Base-by-base conservation (phyloP, 2,888 invertebrate genomes). In the Cyaniris semiargus region DNA sequence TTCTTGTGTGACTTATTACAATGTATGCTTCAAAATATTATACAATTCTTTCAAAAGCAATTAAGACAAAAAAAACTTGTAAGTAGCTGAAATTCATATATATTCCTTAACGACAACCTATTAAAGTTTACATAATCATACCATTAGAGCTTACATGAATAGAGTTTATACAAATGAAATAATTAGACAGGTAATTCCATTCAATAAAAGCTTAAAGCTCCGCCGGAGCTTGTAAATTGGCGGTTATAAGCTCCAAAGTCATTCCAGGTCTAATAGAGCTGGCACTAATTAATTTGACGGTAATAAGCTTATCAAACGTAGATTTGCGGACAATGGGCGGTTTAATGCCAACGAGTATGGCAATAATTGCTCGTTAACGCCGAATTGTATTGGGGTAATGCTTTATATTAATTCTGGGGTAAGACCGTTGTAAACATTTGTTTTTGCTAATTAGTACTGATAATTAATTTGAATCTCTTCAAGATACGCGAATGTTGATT, bases 221-320 rank as follows among this genome's bases (percentile, higher is more conserved):
- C 77, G 77, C 77, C 66, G 53, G 23, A 71, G 75, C 75, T 48
- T 70, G 44, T 66, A 76, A 71, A 72, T 76, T 79, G 76, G 77
- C 71, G 31, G 38, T 77, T 77, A 76, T 78, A 78, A 79, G 77
- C 79, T 76, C 74, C 78, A 77, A 84, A 84, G 80, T 83, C 85
- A 82, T 84, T 82, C 83, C 83, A 84, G 88, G 87, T 86, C 86
- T 84, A 82, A 84, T 82, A 85, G 86, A 85, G 86, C 87, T 88
- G 83, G 83, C 82, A 78, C 88, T 90, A 93, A 93, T 93, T 93
- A 93, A 93, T 92, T 91, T 90, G 84, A 86, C 81, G 79, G 86
- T 89, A 89, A 91, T 91, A 89, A 89, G 90, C 91, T 92, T 93
- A 93, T 92, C 93, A 92, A 90, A 90, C 86, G 89, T 88, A 87